A percentile compares a stretch with the other conserved stretches of the same genome.
Evolutionary conservation across 2,888 invertebrate genomes (phyloP).

Genomic region (Gymnosoma rotundatum): DNA sequence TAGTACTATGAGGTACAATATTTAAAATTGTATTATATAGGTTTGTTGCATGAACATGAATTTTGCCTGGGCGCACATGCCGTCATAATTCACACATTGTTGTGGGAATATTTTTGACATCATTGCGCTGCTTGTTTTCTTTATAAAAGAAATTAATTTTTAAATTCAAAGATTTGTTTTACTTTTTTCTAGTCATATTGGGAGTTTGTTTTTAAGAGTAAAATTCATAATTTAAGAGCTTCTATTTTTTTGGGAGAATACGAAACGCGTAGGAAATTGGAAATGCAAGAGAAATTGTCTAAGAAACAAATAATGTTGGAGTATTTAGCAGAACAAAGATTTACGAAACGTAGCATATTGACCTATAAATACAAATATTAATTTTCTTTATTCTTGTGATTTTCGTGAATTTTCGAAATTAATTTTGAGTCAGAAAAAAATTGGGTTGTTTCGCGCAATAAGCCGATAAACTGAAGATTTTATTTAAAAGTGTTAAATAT

Average conservation of each 20-base stretch:
- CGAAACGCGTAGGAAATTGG: not conserved
- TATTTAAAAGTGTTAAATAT: no score
- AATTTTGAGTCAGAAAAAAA: not conserved
- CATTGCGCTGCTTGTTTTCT: conserved; percentile 19
- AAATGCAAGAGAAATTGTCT: not conserved
- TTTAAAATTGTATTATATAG: not conserved
- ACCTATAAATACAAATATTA: conserved; percentile 30
- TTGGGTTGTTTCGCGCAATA: no score
- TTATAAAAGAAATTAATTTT: conserved; percentile 44
- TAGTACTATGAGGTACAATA: no score
- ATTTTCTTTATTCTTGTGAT: not conserved
- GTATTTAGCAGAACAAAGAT: conserved; percentile 7
- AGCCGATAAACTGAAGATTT: no score
- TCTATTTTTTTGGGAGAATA: not conserved
- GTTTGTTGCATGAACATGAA: conserved; percentile 20
- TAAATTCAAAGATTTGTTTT: conserved; percentile 3
- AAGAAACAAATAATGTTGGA: not conserved
- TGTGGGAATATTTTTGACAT: conserved; percentile 51
- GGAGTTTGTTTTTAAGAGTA: conserved; percentile 18
- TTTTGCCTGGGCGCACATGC: conserved; percentile 24
- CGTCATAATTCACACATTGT: conserved; percentile 58
- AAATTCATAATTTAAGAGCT: conserved; percentile 14
- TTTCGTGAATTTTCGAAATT: not conserved
- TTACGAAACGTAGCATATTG: conserved; percentile 34
- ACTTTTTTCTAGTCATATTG: not conserved